Conservation (phyloP, 2,888 invertebrate species). For the Flabesymbios commensalis region DNA sequence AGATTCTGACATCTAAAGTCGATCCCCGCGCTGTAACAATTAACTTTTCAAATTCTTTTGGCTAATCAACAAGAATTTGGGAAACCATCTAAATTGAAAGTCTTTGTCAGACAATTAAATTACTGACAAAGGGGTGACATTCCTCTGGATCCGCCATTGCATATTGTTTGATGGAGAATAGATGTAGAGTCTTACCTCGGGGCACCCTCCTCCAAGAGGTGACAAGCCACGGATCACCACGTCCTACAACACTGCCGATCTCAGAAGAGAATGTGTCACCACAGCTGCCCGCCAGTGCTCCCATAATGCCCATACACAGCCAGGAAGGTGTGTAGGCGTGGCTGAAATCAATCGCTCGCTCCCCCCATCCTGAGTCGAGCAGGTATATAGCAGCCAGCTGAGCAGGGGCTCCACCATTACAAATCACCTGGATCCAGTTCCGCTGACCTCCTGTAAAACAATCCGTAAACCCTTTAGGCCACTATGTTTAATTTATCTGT, state of each 20-base stretch:
- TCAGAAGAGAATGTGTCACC: conserved; percentile 94
- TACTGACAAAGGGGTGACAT: too few relatives aligned
- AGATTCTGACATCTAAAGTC: too few relatives aligned
- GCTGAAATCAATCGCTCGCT: conserved; percentile 77
- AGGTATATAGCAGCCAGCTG: conserved; percentile 78
- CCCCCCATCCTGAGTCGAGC: conserved; percentile 72
- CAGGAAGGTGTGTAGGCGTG: conserved; percentile 74
- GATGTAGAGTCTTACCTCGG: conserved; percentile 67
- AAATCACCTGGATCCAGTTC: conserved; percentile 87
- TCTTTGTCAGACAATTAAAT: too few relatives aligned
- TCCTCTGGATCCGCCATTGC: too few relatives aligned
- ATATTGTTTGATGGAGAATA: too few relatives aligned
- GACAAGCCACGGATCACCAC: conserved; percentile 74
- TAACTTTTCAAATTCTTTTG: too few relatives aligned
- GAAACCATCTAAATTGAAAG: too few relatives aligned
- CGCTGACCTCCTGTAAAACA: conserved; percentile 76
- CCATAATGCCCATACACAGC: conserved; percentile 79
- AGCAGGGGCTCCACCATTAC: conserved; percentile 86
- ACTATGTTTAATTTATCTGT: too few relatives aligned
- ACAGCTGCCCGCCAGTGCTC: conserved; percentile 78
- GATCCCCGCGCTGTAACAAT: too few relatives aligned
- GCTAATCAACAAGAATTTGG: too few relatives aligned
- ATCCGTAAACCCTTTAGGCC: background rate
- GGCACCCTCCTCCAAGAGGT: conserved; percentile 78
- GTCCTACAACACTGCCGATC: conserved; percentile 75